phyloP scores from a whole-genome alignment of 1,140 invertebrate species.

The Drosophila aff. region DNA sequence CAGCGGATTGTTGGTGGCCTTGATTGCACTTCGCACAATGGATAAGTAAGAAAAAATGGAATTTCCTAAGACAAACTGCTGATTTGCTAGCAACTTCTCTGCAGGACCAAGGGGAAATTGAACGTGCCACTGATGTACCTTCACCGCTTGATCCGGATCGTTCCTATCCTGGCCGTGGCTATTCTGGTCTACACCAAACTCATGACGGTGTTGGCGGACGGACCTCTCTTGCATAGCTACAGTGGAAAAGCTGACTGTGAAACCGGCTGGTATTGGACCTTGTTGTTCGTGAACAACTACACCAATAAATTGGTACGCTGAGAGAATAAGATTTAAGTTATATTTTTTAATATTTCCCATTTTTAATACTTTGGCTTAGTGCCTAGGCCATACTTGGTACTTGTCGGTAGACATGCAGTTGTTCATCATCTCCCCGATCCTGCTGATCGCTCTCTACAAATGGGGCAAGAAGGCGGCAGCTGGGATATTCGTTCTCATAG shows the following conservation, averaged over 20 bases:
- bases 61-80: background rate
- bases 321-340: no score
- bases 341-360: background rate
- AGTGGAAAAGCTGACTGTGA: conserved; percentile 55
- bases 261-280: conserved; percentile 52
- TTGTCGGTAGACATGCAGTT: conserved; percentile 86
- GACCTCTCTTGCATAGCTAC: conserved; percentile 2
- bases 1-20: conserved; percentile 88
- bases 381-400: conserved; percentile 1
- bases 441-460: conserved; percentile 89
- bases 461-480: conserved; percentile 84
- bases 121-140: conserved; percentile 9
- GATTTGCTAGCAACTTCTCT: background rate
- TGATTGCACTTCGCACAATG: conserved; percentile 88
- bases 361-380: background rate
- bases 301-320: conserved; percentile 87
- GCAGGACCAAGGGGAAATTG: conserved; percentile 30
- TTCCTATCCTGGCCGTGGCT: background rate
- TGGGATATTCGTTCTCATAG: conserved; percentile 36
- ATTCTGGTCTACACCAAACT: conserved; percentile 23
- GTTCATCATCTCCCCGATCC: conserved; percentile 90
- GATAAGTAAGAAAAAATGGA: conserved; percentile 85
- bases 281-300: conserved; percentile 64
- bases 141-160: background rate
- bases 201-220: background rate